phyloP scores from a whole-genome alignment of 2,888 invertebrate genomes.

The Drosophila borborema region DNA sequence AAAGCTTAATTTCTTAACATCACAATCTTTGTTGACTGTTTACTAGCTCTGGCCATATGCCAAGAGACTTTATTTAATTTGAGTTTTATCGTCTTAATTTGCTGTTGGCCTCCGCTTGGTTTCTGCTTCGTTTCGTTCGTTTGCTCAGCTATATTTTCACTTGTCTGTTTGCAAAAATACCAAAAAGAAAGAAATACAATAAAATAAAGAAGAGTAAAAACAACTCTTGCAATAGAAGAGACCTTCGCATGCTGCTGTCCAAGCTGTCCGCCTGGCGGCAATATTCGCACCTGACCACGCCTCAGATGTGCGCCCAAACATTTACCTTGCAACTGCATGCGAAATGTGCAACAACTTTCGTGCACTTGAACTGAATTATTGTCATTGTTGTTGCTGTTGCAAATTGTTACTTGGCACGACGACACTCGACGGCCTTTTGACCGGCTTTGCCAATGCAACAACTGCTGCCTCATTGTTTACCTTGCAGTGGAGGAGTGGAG shows the following conservation, averaged over 20 bases:
- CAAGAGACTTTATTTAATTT: constrained; percentile 28
- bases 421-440: constrained; percentile 75
- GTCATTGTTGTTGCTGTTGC: constrained; percentile 35
- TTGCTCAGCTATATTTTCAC: background rate
- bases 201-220: constrained; percentile 4
- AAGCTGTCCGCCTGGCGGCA: constrained; percentile 47
- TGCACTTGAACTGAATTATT: constrained; percentile 67
- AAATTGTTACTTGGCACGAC: constrained; percentile 47
- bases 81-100: constrained; percentile 34
- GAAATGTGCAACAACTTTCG: constrained; percentile 72
- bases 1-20: background rate
- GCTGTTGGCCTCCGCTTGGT: background rate
- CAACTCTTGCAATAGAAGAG: constrained; percentile 32
- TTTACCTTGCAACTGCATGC: constrained; percentile 62
- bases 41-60: background rate
- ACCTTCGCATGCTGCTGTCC: constrained; percentile 45
- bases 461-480: constrained; percentile 32
- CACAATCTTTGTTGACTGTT: background rate
- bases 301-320: constrained; percentile 24
- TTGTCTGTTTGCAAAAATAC: constrained; percentile 12
- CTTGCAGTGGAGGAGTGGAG: background rate
- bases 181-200: background rate
- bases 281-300: constrained; percentile 52
- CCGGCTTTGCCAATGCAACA: constrained; percentile 60
- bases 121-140: background rate